Evolutionary conservation across 92 coral and sea anemone genomes (phyloP), one percentile per base, ranked within the genome.

Genomic region (Parazoanthus darwini): DNA sequence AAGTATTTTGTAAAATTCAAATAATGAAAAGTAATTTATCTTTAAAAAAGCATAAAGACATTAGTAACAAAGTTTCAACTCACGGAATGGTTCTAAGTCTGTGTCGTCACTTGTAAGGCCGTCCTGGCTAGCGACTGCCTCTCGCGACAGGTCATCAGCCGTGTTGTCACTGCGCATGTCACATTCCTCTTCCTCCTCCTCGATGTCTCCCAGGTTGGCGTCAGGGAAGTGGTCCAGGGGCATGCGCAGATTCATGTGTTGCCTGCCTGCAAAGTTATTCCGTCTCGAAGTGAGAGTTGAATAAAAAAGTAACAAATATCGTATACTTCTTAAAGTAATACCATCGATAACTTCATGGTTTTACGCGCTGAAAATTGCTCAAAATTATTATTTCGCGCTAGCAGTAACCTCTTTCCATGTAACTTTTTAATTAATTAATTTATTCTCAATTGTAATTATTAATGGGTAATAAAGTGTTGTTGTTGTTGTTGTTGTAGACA

Each of bases 181-280:
- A 48, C 78, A 83, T 1, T 84, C 87, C 50, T 82, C 86, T 1
- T 87, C 88, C 74, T 86, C 97, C 79, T 97, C 99, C 26, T 91
- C 89, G 72, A 97, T 97, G 86, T 97, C 98, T n/a, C 85, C 93
- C 37, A 97, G 88, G 77, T 92, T 92, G 36, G 93, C 89, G 78
- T 94, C 96, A 6, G 94, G 99, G 66, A 94, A 92, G 89, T 97
- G 98, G 85, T 95, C 99, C 36, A 95, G 91, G 74, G 95, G 92
- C 86, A 94, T 80, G 44, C 99, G 95, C 56, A 95, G 91, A 80
- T 92, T 93, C 78, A 96, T 95, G 72, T 97, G 99, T 81, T 94
- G 99, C 54, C 95, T 94, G 20, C 96, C 99, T 97, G 93, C 6
- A 84, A 75, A 70, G 25, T 6, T 36, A 54, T 26, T 37, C 51